Evolutionary conservation across 2,888 invertebrate genomes (phyloP).

Genomic region (Hemistola chrysoprasaria): DNA sequence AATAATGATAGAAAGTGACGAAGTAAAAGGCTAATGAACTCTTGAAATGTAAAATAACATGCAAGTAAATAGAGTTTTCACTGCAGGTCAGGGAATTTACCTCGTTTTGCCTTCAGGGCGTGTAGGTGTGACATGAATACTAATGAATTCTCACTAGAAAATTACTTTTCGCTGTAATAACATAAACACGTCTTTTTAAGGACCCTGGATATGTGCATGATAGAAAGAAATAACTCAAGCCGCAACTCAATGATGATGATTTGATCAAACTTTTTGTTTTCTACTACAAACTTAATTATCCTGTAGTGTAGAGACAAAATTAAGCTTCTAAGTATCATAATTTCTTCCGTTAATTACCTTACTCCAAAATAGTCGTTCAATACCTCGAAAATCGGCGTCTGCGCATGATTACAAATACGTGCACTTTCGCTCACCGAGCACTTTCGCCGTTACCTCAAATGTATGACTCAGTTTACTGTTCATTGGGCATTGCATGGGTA

Average conservation of each 20-base stretch:
- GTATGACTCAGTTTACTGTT: conserved; percentile 45
- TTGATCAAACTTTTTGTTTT: too few relatives aligned
- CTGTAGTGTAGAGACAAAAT: too few relatives aligned
- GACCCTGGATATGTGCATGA: too few relatives aligned
- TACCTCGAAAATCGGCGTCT: conserved; percentile 13
- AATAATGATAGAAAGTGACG: too few relatives aligned
- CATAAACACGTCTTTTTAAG: too few relatives aligned
- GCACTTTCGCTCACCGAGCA: conserved; percentile 63
- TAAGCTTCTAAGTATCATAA: neutral
- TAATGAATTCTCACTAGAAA: conserved; percentile 5
- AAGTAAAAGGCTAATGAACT: conserved; percentile 4
- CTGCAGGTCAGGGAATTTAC: conserved; percentile 10
- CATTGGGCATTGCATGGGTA: conserved; percentile 39
- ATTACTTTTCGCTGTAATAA: conserved; percentile 3
- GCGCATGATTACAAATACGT: conserved; percentile 31
- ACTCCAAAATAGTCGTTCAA: too few relatives aligned
- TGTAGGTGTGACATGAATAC: conserved; percentile 13
- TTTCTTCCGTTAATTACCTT: neutral
- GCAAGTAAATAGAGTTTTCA: conserved; percentile 3
- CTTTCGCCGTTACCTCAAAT: conserved; percentile 64
- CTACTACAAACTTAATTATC: too few relatives aligned
- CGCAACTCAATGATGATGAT: too few relatives aligned
- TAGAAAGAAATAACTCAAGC: too few relatives aligned
- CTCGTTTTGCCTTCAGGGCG: conserved; percentile 3
- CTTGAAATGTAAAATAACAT: conserved; percentile 12